phyloP scores from a whole-genome alignment of 1,140 invertebrate genomes.

The Megalonaias nervosa region DNA sequence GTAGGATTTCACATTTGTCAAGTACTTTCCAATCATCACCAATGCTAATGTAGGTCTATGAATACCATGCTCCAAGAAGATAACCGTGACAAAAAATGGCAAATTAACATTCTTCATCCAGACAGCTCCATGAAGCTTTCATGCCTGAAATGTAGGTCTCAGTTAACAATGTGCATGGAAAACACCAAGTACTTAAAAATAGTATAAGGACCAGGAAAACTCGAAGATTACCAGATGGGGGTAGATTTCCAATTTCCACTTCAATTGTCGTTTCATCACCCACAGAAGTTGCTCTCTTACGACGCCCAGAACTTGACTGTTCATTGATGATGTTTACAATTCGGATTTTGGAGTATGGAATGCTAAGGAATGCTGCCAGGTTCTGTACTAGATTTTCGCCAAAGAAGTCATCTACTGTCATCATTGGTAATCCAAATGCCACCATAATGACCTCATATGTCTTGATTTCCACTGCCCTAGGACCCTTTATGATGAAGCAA shows the following conservation, averaged over 20 bases:
- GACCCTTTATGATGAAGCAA: slow-evolving; percentile 49
- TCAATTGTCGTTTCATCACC: slow-evolving; percentile 8
- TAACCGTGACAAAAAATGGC: too few relatives aligned
- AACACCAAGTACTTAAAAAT: too few relatives aligned
- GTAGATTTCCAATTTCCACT: slow-evolving; percentile 57
- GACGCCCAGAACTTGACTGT: slow-evolving; percentile 13
- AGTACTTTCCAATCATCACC: too few relatives aligned
- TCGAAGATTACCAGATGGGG: slow-evolving; percentile 23
- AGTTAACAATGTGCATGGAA: too few relatives aligned
- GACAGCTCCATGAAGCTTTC: too few relatives aligned
- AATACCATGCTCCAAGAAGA: too few relatives aligned
- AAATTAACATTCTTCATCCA: too few relatives aligned
- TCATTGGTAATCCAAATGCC: slow-evolving; percentile 49
- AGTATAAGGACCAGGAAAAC: not conserved
- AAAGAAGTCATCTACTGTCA: slow-evolving; percentile 65
- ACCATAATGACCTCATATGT: slow-evolving; percentile 45
- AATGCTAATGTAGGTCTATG: too few relatives aligned
- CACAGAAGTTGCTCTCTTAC: slow-evolving; percentile 31
- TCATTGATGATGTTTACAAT: slow-evolving; percentile 56
- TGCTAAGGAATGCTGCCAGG: slow-evolving; percentile 61
- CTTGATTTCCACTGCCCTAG: slow-evolving; percentile 35
- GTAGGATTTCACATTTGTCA: too few relatives aligned
- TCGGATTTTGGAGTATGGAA: slow-evolving; percentile 57
- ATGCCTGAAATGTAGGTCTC: too few relatives aligned
- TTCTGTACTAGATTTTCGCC: slow-evolving; percentile 62